These are phyloP conservation scores for Phocides pigmalion DNA, from an alignment of 1,140 invertebrate genomes.

Conservation along the genomic window DNA sequence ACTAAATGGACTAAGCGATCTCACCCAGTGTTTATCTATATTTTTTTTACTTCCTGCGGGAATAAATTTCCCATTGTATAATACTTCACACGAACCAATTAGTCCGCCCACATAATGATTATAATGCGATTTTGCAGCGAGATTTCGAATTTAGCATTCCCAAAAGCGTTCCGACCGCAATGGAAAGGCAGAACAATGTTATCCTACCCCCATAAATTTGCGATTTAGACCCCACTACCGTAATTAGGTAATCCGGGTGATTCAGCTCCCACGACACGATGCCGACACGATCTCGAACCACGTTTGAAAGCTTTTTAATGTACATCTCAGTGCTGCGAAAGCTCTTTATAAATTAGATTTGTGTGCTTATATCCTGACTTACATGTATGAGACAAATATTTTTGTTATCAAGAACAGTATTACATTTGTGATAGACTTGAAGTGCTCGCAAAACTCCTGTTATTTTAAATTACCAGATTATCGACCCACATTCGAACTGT, in stretches of 20 bases:
- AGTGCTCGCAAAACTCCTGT: too few relatives aligned
- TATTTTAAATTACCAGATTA: too few relatives aligned
- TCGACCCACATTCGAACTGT: too few relatives aligned
- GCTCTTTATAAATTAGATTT: too few relatives aligned
- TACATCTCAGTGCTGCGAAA: too few relatives aligned
- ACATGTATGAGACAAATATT: too few relatives aligned
- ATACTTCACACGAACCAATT: conserved; percentile 17
- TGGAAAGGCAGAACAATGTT: conserved; percentile 34
- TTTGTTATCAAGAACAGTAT: too few relatives aligned
- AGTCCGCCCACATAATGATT: conserved; percentile 25
- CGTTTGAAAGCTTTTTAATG: neutral
- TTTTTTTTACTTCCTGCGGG: too few relatives aligned
- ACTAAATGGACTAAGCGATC: too few relatives aligned
- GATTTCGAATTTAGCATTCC: conserved; percentile 28
- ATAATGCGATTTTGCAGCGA: conserved; percentile 18
- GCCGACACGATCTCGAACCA: conserved; percentile 15
- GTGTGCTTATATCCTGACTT: too few relatives aligned
- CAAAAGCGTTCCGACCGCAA: conserved; percentile 31
- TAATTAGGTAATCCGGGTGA: conserved; percentile 48
- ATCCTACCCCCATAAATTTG: conserved; percentile 35
- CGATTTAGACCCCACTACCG: conserved; percentile 40
- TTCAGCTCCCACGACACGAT: conserved; percentile 23
- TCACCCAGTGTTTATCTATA: too few relatives aligned
- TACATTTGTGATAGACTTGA: too few relatives aligned
- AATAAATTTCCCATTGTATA: neutral